phyloP scores from a whole-genome alignment of 2,797 vertebrate species.

The Cynodonichthys magdalenae region DNA sequence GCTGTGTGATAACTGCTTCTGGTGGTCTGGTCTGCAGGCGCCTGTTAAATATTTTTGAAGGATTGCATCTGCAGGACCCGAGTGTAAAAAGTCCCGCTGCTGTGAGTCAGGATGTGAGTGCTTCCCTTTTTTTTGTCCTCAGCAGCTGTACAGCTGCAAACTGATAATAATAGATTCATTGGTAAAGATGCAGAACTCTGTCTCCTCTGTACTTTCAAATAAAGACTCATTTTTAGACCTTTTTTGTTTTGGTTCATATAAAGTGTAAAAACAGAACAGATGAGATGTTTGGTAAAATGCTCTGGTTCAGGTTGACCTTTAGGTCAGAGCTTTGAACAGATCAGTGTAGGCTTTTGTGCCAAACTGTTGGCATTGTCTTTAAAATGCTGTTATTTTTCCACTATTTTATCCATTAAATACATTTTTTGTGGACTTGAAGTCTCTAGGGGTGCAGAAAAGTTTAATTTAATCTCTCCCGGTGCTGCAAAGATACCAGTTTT shows the following conservation, averaged over 20 bases:
- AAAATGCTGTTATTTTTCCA: not conserved
- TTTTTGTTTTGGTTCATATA: too few species aligned
- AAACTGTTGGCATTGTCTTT: not conserved
- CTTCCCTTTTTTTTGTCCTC: slow-evolving; percentile 6
- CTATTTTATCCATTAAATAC: too few species aligned
- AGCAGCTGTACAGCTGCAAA: not conserved
- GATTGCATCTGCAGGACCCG: slow-evolving; percentile 20
- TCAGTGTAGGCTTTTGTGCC: not conserved
- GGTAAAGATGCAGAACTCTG: not conserved
- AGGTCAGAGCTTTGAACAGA: not conserved
- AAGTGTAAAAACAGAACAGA: too few species aligned
- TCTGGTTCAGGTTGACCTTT: too few species aligned
- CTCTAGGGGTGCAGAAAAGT: not conserved
- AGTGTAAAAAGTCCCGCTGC: slow-evolving; percentile 9
- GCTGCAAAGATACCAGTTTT: too few species aligned
- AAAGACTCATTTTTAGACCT: too few species aligned
- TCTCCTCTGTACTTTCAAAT: not conserved
- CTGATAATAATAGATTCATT: not conserved
- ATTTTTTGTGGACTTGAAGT: too few species aligned
- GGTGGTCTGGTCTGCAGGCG: slow-evolving; percentile 3
- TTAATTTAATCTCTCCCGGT: not conserved
- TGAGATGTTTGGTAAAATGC: too few species aligned
- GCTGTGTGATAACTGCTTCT: too few species aligned
- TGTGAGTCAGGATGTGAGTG: slow-evolving; percentile 6
- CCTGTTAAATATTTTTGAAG: slow-evolving; percentile 26